These are phyloP conservation scores for Hydrophis major DNA, from an alignment of 2,797 vertebrate species.

Conservation along the genomic window DNA sequence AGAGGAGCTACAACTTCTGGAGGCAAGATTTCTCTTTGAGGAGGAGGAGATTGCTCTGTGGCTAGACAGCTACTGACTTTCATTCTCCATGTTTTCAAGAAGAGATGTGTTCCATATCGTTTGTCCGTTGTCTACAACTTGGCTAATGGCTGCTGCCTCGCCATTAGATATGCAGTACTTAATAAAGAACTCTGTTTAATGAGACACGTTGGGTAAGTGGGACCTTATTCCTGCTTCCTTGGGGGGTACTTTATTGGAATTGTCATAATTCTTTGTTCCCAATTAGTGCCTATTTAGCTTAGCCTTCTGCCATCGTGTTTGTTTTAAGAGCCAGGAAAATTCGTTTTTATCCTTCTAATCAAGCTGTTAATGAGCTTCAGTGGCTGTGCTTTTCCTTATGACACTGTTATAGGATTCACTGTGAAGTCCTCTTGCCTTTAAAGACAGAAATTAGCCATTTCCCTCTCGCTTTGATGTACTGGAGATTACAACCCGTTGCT, in stretches of 20 bases:
- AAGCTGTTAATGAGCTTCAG: conserved; percentile 42
- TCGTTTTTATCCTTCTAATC: conserved; percentile 39
- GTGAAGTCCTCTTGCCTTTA: conserved; percentile 32
- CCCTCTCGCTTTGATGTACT: conserved; percentile 34
- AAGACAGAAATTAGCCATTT: conserved; percentile 21
- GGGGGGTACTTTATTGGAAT: conserved; percentile 1
- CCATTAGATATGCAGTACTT: neutral
- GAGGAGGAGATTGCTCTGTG: neutral
- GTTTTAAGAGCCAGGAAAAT: conserved; percentile 32
- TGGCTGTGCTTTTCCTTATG: conserved; percentile 33
- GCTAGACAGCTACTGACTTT: neutral
- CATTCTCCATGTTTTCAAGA: neutral
- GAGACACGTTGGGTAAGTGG: conserved; percentile 2
- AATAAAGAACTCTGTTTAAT: conserved; percentile 1
- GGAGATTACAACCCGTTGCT: neutral
- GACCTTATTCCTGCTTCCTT: conserved; percentile 3
- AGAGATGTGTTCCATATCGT: neutral
- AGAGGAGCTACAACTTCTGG: neutral
- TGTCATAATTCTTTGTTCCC: conserved; percentile 26
- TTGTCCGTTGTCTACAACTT: neutral
- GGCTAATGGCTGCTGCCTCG: neutral
- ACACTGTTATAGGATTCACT: conserved; percentile 8
- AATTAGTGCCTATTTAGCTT: conserved; percentile 32
- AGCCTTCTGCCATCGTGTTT: conserved; percentile 41
- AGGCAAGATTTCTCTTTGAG: neutral